Percentiles rank a stretch among this genome's conserved stretches.
Evolutionary conservation across 2,888 invertebrate species (phyloP).

Genomic region (Bruchidius siliquastri): DNA sequence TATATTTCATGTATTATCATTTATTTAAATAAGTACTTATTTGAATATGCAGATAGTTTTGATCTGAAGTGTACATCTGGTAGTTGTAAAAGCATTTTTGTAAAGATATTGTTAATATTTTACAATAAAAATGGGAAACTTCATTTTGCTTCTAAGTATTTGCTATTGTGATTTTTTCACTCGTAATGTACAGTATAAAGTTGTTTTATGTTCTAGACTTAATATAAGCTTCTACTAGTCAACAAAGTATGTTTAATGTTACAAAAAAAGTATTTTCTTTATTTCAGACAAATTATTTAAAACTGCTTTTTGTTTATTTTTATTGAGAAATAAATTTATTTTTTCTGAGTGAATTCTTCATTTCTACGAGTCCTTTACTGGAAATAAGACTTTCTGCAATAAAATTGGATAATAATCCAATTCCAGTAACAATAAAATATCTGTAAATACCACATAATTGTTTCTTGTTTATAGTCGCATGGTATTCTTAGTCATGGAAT

Average conservation of each 20-base stretch:
- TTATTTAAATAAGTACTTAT: background rate
- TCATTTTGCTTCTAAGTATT: conserved; percentile 34
- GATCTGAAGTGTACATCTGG: conserved; percentile 9
- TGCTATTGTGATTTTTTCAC: conserved; percentile 41
- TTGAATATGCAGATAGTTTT: background rate
- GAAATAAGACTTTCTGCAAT: no score
- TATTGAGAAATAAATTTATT: conserved; percentile 46
- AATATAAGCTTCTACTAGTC: conserved; percentile 44
- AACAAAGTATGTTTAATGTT: conserved; percentile 44
- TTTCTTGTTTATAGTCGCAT: no score
- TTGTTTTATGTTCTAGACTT: conserved; percentile 42
- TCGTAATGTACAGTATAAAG: conserved; percentile 35
- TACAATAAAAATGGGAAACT: conserved; percentile 13
- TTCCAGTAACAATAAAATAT: no score
- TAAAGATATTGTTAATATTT: conserved; percentile 22
- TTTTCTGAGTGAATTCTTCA: conserved; percentile 33
- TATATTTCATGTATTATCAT: background rate
- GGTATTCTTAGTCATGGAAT: no score
- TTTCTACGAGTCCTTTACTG: background rate
- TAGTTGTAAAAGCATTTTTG: conserved; percentile 12
- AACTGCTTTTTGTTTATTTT: conserved; percentile 42
- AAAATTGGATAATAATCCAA: no score
- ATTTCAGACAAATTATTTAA: conserved; percentile 38
- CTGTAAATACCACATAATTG: no score
- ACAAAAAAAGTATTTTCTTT: conserved; percentile 38